Percentiles rank a stretch among this genome's conserved stretches.
Conservation (phyloP, 2,888 invertebrate species). For the Microctonus hyperodae region DNA sequence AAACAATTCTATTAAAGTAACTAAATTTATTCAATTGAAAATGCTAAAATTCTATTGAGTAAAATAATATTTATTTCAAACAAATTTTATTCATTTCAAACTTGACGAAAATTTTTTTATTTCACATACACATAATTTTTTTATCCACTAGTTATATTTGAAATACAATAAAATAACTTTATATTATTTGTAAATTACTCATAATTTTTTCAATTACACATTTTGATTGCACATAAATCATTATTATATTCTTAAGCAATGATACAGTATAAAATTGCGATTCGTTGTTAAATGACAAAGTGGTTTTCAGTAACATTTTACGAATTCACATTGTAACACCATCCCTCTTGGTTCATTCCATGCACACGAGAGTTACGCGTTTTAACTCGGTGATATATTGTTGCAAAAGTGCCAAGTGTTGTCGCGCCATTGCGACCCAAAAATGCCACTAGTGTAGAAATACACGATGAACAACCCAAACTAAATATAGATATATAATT, state of each 20-base stretch:
- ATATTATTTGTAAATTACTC: too few species aligned
- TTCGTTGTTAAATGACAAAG: conserved; percentile 34
- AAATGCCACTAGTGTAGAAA: conserved; percentile 32
- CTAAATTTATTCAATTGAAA: too few species aligned
- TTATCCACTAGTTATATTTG: too few species aligned
- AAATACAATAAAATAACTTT: too few species aligned
- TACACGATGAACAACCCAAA: conserved; percentile 27
- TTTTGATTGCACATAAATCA: too few species aligned
- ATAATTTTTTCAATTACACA: too few species aligned
- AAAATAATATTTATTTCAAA: too few species aligned
- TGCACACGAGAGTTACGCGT: conserved; percentile 36
- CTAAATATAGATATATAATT: conserved; percentile 1
- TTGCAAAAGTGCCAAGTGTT: conserved; percentile 39
- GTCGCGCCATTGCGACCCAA: conserved; percentile 37
- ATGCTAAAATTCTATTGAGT: too few species aligned
- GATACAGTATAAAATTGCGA: background rate
- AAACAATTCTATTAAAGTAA: too few species aligned
- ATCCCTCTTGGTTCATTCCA: conserved; percentile 36
- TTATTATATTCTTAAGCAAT: background rate
- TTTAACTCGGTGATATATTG: conserved; percentile 43
- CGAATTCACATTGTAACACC: conserved; percentile 37
- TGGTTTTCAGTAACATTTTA: conserved; percentile 40
- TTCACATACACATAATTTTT: too few species aligned
- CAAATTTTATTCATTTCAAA: too few species aligned
- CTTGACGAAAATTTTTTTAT: too few species aligned